phyloP scores from a whole-genome alignment of 2,113 vertebrate genomes.

The Calcarius ornatus region DNA sequence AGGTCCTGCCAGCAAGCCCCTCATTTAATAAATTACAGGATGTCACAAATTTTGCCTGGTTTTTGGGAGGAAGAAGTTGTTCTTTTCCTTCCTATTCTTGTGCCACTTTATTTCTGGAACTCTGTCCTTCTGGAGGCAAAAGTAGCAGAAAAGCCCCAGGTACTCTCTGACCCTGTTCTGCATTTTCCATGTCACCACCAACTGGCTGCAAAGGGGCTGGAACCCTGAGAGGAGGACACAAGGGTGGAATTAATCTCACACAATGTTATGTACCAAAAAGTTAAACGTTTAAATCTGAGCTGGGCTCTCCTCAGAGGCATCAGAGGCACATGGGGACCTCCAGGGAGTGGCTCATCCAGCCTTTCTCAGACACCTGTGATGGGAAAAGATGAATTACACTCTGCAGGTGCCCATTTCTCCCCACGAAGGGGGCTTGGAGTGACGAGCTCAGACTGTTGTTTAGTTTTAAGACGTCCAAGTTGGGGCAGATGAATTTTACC shows the following conservation, averaged over 20 bases:
- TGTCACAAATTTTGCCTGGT: background rate
- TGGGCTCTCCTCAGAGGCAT: background rate
- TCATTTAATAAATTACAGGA: background rate
- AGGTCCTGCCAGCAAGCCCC: background rate
- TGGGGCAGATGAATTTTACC: slow-evolving; percentile 22
- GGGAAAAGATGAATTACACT: background rate
- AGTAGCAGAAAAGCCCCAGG: background rate
- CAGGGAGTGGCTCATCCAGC: background rate
- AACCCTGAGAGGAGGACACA: background rate
- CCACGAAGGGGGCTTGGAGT: background rate
- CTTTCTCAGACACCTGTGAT: background rate
- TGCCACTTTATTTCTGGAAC: background rate
- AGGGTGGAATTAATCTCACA: background rate
- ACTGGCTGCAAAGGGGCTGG: background rate
- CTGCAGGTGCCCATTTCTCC: background rate
- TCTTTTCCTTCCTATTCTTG: background rate
- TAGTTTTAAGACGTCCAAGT: slow-evolving; percentile 14
- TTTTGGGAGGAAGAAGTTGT: background rate
- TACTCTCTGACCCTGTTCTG: background rate
- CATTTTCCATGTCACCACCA: background rate
- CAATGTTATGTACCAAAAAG: background rate
- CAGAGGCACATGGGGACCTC: background rate
- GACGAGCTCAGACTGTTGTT: background rate
- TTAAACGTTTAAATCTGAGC: background rate
- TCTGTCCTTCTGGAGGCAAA: background rate